Evolutionary conservation across 2,888 invertebrate genomes (phyloP).

Genomic region (Ochlodes sylvanus): DNA sequence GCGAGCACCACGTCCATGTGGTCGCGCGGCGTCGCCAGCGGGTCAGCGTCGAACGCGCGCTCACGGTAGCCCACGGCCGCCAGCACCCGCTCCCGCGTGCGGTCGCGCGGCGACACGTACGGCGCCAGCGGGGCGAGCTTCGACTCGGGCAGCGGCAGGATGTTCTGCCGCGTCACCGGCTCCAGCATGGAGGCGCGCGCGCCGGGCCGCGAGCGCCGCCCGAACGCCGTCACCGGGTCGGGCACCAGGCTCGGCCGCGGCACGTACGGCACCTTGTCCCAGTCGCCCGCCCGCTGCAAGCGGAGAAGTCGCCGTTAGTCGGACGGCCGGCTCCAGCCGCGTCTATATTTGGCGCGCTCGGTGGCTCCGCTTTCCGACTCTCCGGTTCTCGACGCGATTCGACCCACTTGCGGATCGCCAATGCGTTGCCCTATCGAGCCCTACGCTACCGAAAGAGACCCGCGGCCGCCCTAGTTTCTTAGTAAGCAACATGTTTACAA

Average conservation of each 20-base stretch:
- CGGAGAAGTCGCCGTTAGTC: constrained; percentile 83
- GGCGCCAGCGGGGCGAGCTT: constrained; percentile 87
- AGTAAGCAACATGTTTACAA: constrained; percentile 76
- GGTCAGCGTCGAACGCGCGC: constrained; percentile 84
- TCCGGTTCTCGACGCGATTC: constrained; percentile 66
- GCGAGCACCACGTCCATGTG: constrained; percentile 88
- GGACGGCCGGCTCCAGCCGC: constrained; percentile 79
- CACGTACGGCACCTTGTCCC: constrained; percentile 95
- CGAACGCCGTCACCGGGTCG: constrained; percentile 94
- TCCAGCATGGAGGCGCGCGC: constrained; percentile 77
- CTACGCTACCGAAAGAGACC: constrained; percentile 43
- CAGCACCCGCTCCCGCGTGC: constrained; percentile 87
- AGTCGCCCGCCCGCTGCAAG: constrained; percentile 92
- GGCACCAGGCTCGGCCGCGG: constrained; percentile 94
- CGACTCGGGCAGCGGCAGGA: constrained; percentile 85
- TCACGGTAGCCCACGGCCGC: constrained; percentile 85
- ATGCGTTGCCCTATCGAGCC: constrained; percentile 51
- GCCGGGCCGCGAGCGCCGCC: constrained; percentile 85
- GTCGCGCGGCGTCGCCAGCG: constrained; percentile 85
- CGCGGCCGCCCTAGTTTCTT: constrained; percentile 50
- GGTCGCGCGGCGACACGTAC: constrained; percentile 88
- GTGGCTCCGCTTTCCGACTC: constrained; percentile 75
- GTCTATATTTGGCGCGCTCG: constrained; percentile 86
- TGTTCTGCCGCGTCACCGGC: constrained; percentile 86
- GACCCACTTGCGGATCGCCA: constrained; percentile 75